Conservation (phyloP, 1,140 invertebrate genomes). For the Scaptodrosophila lebanonensis region DNA sequence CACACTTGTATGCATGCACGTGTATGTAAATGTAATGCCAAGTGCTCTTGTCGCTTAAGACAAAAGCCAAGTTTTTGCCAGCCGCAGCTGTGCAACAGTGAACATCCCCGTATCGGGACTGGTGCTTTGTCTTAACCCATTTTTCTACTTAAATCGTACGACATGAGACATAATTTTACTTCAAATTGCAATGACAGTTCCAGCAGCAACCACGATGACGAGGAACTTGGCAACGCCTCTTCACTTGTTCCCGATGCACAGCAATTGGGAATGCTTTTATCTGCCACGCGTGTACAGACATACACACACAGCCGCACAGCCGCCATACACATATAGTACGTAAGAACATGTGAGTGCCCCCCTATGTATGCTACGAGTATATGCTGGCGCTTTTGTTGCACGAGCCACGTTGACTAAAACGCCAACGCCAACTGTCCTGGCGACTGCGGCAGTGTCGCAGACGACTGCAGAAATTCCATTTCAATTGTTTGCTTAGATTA, state of each 20-base stretch:
- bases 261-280: conserved; percentile 1
- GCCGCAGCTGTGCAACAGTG: conserved; percentile 9
- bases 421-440: too few relatives aligned
- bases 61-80: conserved; percentile 20
- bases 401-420: neutral
- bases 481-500: conserved; percentile 75
- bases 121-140: conserved; percentile 55
- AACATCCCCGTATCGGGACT: conserved; percentile 20
- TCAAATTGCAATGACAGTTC: conserved; percentile 68
- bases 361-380: conserved; percentile 14
- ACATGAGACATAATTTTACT: conserved; percentile 75
- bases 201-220: conserved; percentile 31
- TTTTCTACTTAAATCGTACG: conserved; percentile 54
- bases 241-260: conserved; percentile 28
- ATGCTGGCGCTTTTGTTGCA: conserved; percentile 28
- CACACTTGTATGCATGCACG: conserved; percentile 33
- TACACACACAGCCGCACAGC: conserved; percentile 7
- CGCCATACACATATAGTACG: conserved; percentile 6
- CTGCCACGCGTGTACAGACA: conserved; percentile 32
- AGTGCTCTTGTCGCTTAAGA: conserved; percentile 28
- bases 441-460: conserved; percentile 11
- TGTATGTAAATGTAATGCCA: conserved; percentile 30
- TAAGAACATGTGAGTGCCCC: conserved; percentile 14
- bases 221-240: conserved; percentile 57
- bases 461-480: conserved; percentile 67